These are phyloP conservation scores for Cheirogaleus medius DNA, from an alignment of 2,113 vertebrate genomes.

Conservation along the genomic window DNA sequence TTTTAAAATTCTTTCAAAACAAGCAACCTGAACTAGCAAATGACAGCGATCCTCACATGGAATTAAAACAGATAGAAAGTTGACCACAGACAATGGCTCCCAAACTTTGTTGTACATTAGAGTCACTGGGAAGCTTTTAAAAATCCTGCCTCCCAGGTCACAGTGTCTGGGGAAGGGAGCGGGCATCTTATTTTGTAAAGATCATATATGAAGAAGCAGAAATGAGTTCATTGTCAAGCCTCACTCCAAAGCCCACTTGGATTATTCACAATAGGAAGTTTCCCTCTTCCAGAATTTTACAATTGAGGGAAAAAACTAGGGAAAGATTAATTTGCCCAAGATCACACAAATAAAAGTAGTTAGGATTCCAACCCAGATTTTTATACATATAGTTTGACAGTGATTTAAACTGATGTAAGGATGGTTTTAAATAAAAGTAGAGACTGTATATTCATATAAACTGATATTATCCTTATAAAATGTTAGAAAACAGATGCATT, in stretches of 20 bases:
- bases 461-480: slow-evolving; percentile 23
- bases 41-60: neutral
- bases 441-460: neutral
- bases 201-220: neutral
- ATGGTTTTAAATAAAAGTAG: slow-evolving; percentile 19
- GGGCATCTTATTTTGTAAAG: neutral
- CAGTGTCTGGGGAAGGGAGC: neutral
- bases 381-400: neutral
- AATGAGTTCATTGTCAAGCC: neutral
- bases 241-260: neutral
- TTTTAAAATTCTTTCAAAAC: slow-evolving; percentile 7
- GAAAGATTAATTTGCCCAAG: neutral
- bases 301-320: neutral
- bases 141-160: neutral
- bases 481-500: slow-evolving; percentile 13
- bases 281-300: neutral
- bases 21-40: neutral
- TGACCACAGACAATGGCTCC: neutral
- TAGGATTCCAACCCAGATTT: neutral
- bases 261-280: neutral
- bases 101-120: neutral
- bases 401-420: neutral
- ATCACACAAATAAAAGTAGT: neutral
- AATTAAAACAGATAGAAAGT: neutral
- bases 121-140: neutral